phyloP scores from a whole-genome alignment of 2,113 vertebrate genomes.

The Pseudolaguvia tuberculata region DNA sequence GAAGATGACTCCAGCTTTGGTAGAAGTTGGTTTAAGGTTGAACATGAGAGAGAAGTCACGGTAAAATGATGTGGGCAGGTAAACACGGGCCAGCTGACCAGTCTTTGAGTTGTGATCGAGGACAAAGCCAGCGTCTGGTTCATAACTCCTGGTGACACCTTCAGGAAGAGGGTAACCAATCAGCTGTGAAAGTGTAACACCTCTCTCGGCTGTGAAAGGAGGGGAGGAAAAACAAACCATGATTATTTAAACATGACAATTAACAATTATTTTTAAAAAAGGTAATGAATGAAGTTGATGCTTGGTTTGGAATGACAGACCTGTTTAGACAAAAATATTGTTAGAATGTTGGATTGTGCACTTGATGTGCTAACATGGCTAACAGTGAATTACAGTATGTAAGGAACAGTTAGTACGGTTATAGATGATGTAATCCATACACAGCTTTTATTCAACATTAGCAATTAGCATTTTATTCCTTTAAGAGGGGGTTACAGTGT shows the following conservation, averaged over 20 bases:
- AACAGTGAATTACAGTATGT: not conserved
- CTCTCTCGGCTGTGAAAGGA: constrained; percentile 65
- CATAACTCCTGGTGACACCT: constrained; percentile 68
- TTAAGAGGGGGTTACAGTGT: not conserved
- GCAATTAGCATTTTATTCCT: not conserved
- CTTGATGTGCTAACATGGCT: not conserved
- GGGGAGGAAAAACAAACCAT: constrained; percentile 29
- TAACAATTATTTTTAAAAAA: not conserved
- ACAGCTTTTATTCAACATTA: constrained; percentile 11
- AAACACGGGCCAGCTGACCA: constrained; percentile 78
- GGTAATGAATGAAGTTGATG: constrained; percentile 1
- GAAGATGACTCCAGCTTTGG: constrained; percentile 74
- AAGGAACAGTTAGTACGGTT: not conserved
- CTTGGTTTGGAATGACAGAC: constrained; percentile 49
- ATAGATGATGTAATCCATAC: not conserved
- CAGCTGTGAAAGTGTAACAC: constrained; percentile 81
- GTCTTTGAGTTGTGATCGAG: constrained; percentile 74
- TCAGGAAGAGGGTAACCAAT: constrained; percentile 78
- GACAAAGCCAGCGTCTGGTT: constrained; percentile 70
- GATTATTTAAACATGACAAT: not conserved
- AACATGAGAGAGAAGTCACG: constrained; percentile 83
- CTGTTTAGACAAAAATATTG: constrained; percentile 55
- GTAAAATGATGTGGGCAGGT: constrained; percentile 81
- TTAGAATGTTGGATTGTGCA: constrained; percentile 39
- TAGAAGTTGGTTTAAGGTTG: constrained; percentile 73